Evolutionary conservation across 1,140 invertebrate species (phyloP), one percentile per base, ranked within the genome.

Genomic region (Diabrotica virgifera): DNA sequence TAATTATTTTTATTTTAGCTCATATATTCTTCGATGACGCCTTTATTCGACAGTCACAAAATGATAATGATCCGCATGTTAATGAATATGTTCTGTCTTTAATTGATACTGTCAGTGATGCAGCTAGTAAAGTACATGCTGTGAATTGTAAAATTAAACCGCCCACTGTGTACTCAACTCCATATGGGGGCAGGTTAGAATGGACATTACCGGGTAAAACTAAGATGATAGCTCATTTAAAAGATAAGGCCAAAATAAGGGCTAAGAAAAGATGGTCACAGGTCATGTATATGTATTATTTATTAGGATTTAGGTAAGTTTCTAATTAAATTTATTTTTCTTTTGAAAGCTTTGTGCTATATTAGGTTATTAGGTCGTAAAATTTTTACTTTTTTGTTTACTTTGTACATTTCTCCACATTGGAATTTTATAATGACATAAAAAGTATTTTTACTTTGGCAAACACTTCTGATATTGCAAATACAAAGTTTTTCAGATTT

Each of bases 221-320:
- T 35, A 89, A 90, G 74, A 84, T 97, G 80, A 88, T 91, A 69
- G 89, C 90, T 7, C 94, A 97, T 76, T 77, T 96, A 38, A 96
- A 96, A 77, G 93, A 96, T 77, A 95, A 94, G 74, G 85, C 85
- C 52, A 93, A 92, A 76, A 96, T 97, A 64, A 81, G 94, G 56
- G 90, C 94, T 74, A 89, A 91, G 70, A 92, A 92, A 77, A 82
- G 90, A 60, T 91, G 90, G 90, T 91, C 89, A 63, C 89, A 90
- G 80, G 91, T 95, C 5, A 96, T 96, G 94, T 96, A 96, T 80
- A 94, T 97, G 90, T 96, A 96, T 80, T 96, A 95, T 74, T 81
- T 96, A 11, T 81, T 96, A 12, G 93, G 93, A 1, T 89, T 90
- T 78, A 76, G 65, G 74, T 76, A 64, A 56, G 66, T 46, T 46